Conservation (phyloP, 2,888 invertebrate species). For the Unio delphinus region DNA sequence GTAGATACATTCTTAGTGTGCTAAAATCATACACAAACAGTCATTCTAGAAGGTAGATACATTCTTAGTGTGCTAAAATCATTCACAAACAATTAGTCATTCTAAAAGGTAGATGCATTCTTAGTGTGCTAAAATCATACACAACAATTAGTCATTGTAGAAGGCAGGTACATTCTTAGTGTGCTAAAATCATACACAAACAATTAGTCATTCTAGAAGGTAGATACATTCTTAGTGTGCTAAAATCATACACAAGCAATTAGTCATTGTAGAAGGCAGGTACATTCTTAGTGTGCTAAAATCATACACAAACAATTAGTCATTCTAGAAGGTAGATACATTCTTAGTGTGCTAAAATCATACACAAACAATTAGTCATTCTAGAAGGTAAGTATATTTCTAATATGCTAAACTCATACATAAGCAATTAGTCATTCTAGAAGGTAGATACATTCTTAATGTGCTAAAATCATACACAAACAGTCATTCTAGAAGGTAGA, state of each 20-base stretch:
- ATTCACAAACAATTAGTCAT: too few relatives aligned
- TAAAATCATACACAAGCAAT: constrained; percentile 84
- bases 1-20: too few relatives aligned
- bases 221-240: too few relatives aligned
- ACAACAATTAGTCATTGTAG: too few relatives aligned
- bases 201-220: too few relatives aligned
- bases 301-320: constrained; percentile 86
- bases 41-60: too few relatives aligned
- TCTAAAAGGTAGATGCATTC: too few relatives aligned
- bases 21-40: too few relatives aligned
- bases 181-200: too few relatives aligned
- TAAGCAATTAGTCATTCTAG: constrained; percentile 86
- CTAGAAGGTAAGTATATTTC: constrained; percentile 80
- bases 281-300: constrained; percentile 72
- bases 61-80: too few relatives aligned
- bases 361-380: constrained; percentile 84
- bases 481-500: constrained; percentile 89
- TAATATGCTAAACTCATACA: constrained; percentile 79
- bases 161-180: too few relatives aligned
- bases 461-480: constrained; percentile 80
- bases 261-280: constrained; percentile 86
- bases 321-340: constrained; percentile 83
- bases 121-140: too few relatives aligned
- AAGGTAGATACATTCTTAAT: constrained; percentile 76
- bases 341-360: constrained; percentile 77